Percentiles rank a stretch among this genome's conserved stretches.
phyloP scores from a whole-genome alignment of 2,888 invertebrate genomes.

The Auanema sp. region DNA sequence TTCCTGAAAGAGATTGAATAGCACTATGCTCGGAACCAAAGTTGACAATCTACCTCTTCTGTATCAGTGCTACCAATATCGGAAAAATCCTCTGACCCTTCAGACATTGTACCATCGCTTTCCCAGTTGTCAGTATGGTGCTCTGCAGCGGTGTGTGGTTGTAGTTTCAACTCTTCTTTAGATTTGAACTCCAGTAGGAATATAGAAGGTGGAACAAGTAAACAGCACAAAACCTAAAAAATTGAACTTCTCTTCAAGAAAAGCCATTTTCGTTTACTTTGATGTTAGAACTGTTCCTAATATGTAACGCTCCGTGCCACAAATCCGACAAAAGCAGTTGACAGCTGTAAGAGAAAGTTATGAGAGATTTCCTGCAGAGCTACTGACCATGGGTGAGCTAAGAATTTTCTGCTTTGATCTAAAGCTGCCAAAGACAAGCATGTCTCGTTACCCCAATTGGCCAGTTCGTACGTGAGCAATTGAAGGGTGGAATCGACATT shows the following conservation, averaged over 20 bases:
- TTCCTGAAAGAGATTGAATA: background rate
- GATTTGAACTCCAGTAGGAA: constrained; percentile 92
- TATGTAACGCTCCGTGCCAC: constrained; percentile 97
- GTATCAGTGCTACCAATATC: constrained; percentile 10
- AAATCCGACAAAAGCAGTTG: constrained; percentile 97
- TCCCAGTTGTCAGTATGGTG: constrained; percentile 39
- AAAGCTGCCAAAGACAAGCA: constrained; percentile 92
- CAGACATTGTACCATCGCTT: constrained; percentile 18
- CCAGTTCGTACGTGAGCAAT: constrained; percentile 89
- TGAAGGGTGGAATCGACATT: constrained; percentile 86
- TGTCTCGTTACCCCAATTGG: constrained; percentile 96
- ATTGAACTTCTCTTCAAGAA: constrained; percentile 22
- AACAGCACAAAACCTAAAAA: constrained; percentile 75
- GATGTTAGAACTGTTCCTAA: constrained; percentile 71
- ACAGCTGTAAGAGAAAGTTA: constrained; percentile 65
- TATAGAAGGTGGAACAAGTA: constrained; percentile 83
- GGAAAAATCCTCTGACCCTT: constrained; percentile 9
- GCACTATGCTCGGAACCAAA: background rate
- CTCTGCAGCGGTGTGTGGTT: constrained; percentile 72
- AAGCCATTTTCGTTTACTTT: constrained; percentile 9
- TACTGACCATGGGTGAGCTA: constrained; percentile 67
- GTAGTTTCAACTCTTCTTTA: constrained; percentile 91
- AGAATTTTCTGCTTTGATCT: constrained; percentile 77
- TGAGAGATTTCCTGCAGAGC: background rate
- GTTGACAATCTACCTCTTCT: constrained; percentile 11